Conservation (phyloP, 2,113 vertebrate genomes). For the Ginglymostoma cirratum region DNA sequence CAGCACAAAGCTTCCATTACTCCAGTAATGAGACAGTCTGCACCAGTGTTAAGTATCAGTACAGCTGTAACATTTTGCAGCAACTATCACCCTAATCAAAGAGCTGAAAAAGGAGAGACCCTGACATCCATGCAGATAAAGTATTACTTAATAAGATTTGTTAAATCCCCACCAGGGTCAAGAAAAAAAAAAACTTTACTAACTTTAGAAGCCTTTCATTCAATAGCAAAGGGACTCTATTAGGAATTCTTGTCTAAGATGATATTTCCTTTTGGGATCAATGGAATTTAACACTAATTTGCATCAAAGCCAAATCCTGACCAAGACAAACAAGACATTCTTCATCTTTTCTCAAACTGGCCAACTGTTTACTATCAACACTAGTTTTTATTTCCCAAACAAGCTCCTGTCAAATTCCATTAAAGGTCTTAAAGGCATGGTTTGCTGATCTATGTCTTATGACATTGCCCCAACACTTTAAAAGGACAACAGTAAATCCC, state of each 20-base stretch:
- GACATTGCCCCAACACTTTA: background rate
- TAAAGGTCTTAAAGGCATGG: constrained; percentile 5
- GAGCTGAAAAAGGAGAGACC: background rate
- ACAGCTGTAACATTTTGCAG: constrained; percentile 17
- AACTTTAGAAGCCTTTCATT: constrained; percentile 31
- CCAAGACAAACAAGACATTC: constrained; percentile 41
- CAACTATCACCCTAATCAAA: constrained; percentile 16
- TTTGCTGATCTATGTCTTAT: background rate
- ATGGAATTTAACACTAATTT: constrained; percentile 42
- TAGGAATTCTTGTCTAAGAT: constrained; percentile 4
- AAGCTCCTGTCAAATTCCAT: constrained; percentile 44
- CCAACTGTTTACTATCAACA: constrained; percentile 58
- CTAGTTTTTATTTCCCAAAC: constrained; percentile 48
- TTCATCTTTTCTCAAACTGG: constrained; percentile 46
- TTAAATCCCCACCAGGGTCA: constrained; percentile 25
- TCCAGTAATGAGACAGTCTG: background rate
- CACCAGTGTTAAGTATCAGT: constrained; percentile 7
- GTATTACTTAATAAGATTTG: constrained; percentile 4
- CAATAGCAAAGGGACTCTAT: background rate
- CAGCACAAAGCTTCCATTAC: constrained; percentile 2
- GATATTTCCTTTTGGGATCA: constrained; percentile 39
- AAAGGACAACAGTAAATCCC: background rate
- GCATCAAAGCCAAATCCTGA: constrained; percentile 41
- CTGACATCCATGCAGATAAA: constrained; percentile 9
- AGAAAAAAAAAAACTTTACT: constrained; percentile 11